Evolutionary conservation across 1,140 invertebrate species (phyloP).

Genomic region (Musca vetustissima): DNA sequence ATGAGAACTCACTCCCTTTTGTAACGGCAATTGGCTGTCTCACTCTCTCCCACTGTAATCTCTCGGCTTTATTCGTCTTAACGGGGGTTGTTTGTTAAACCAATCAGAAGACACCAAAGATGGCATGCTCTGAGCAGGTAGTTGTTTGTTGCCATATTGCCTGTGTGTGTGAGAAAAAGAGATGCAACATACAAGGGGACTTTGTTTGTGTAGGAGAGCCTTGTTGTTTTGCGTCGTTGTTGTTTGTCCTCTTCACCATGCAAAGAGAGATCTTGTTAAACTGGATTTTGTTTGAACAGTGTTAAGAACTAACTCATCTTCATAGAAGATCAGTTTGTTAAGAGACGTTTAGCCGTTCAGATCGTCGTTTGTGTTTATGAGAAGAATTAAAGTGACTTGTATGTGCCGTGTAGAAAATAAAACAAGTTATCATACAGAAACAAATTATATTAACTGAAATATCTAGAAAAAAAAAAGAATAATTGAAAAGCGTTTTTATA

Average conservation of each 20-base stretch:
- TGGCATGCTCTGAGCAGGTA: not conserved
- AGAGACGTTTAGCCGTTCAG: conserved; percentile 6
- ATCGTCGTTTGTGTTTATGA: not conserved
- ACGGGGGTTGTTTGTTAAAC: not conserved
- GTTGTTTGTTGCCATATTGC: too few species aligned
- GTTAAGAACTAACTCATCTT: not conserved
- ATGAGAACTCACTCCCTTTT: too few species aligned
- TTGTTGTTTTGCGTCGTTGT: too few species aligned
- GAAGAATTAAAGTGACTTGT: too few species aligned
- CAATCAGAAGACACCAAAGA: not conserved
- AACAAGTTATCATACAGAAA: not conserved
- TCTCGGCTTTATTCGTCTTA: too few species aligned
- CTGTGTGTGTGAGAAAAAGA: too few species aligned
- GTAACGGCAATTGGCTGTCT: too few species aligned
- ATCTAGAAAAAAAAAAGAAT: not conserved
- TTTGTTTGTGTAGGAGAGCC: too few species aligned
- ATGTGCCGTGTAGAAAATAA: not conserved
- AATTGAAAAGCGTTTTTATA: not conserved
- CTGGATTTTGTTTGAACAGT: conserved; percentile 6
- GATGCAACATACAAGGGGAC: too few species aligned
- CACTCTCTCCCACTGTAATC: too few species aligned
- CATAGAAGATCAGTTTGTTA: conserved; percentile 1
- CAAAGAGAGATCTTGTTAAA: not conserved
- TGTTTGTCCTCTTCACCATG: too few species aligned
- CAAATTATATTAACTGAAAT: not conserved